A percentile compares a stretch with the other conserved stretches of the same genome.
Conservation (phyloP, 2,113 vertebrate genomes). For the Indicator indicator region DNA sequence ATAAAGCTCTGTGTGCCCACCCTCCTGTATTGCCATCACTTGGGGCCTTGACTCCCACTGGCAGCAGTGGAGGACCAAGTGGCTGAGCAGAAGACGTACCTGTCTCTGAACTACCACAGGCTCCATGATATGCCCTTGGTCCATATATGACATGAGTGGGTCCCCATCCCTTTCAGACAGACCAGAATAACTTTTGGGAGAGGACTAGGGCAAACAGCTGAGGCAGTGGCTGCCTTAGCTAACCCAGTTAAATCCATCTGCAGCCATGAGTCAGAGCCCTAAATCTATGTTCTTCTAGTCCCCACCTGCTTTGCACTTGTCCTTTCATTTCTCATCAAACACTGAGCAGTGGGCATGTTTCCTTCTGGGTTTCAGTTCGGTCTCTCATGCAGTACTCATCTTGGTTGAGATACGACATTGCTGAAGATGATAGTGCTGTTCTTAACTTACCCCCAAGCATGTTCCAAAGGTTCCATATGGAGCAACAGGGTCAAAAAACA, state of each 20-base stretch:
- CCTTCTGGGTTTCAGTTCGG: not conserved
- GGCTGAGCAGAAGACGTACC: not conserved
- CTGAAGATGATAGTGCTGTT: not conserved
- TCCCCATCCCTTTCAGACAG: not conserved
- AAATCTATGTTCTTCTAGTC: not conserved
- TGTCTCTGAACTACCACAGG: not conserved
- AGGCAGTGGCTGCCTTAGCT: not conserved
- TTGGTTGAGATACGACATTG: not conserved
- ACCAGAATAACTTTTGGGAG: slow-evolving; percentile 33
- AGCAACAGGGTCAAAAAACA: not conserved
- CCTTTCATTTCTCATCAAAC: not conserved
- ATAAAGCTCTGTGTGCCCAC: accelerated
- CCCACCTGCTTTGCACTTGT: slow-evolving; percentile 30
- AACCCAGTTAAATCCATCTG: slow-evolving; percentile 24
- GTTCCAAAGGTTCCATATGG: not conserved
- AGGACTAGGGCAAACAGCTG: slow-evolving; percentile 30
- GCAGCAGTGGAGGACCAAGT: not conserved
- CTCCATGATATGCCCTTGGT: not conserved
- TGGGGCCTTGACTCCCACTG: accelerated
- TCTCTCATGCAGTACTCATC: not conserved
- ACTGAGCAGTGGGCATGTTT: not conserved
- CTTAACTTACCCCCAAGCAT: not conserved
- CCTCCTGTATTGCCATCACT: accelerated
- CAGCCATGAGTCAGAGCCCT: slow-evolving; percentile 29
- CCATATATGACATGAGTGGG: not conserved